Evolutionary conservation across 1,140 invertebrate genomes (phyloP).

Genomic region (Luehdorfia chinensis): DNA sequence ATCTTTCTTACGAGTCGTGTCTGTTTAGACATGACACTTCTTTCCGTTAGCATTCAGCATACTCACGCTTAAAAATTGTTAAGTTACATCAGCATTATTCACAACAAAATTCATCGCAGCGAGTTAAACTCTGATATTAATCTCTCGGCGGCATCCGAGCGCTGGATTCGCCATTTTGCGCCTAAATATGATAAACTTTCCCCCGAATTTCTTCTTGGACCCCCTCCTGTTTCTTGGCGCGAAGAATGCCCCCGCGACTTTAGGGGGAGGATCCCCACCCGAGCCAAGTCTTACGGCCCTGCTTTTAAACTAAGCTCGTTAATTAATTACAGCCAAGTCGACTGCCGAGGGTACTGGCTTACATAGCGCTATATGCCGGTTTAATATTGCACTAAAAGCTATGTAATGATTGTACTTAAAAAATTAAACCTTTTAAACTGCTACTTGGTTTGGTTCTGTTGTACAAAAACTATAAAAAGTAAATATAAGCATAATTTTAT

Average conservation of each 20-base stretch:
- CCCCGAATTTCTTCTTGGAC: constrained; percentile 69
- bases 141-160: constrained; percentile 69
- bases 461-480: too few species aligned
- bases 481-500: too few species aligned
- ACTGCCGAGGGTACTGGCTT: constrained; percentile 62
- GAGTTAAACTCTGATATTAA: constrained; percentile 75
- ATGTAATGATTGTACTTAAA: constrained; percentile 10
- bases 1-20: too few species aligned
- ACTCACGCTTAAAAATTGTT: constrained; percentile 46
- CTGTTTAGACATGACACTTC: not conserved
- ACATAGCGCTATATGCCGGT: constrained; percentile 69
- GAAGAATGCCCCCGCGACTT: constrained; percentile 39
- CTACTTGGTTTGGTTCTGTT: too few species aligned
- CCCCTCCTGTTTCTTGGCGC: constrained; percentile 53
- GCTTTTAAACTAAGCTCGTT: constrained; percentile 77
- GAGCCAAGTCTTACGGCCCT: constrained; percentile 71
- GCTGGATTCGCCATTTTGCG: constrained; percentile 77
- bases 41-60: constrained; percentile 9
- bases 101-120: constrained; percentile 66
- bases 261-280: constrained; percentile 41
- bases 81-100: constrained; percentile 66
- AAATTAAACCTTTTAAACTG: too few species aligned
- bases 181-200: constrained; percentile 78
- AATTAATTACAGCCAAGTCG: constrained; percentile 76
- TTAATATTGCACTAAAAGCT: constrained; percentile 49